phyloP scores from a whole-genome alignment of 2,888 invertebrate species.

The Polylopha cassiicola region DNA sequence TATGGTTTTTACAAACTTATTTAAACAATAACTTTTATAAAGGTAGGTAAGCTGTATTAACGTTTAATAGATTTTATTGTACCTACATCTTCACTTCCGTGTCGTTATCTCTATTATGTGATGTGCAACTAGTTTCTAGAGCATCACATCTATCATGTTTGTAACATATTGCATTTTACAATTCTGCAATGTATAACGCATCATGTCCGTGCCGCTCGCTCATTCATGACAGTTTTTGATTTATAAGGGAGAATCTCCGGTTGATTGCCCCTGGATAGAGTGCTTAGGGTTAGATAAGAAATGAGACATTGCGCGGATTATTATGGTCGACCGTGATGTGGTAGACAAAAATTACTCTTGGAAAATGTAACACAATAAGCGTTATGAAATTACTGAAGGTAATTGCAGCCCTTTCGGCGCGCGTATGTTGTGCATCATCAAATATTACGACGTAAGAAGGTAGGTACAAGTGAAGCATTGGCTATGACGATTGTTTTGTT shows the following conservation, averaged over 20 bases:
- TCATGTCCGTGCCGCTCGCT: too few relatives aligned
- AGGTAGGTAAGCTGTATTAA: not conserved
- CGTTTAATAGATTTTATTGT: not conserved
- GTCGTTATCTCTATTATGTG: not conserved
- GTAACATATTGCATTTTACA: too few relatives aligned
- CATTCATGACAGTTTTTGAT: too few relatives aligned
- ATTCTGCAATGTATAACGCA: too few relatives aligned
- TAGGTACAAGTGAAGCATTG: too few relatives aligned
- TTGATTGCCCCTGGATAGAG: conserved; percentile 33
- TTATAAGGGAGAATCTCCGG: conserved; percentile 24
- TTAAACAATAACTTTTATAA: not conserved
- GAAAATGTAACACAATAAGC: conserved; percentile 29
- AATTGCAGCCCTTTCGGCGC: conserved; percentile 13
- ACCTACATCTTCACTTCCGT: not conserved
- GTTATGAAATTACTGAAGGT: conserved; percentile 17
- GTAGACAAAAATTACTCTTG: conserved; percentile 25
- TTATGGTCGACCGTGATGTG: conserved; percentile 40
- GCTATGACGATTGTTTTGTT: too few relatives aligned
- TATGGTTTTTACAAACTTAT: too few relatives aligned
- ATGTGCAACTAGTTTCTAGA: conserved; percentile 11
- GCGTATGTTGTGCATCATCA: too few relatives aligned
- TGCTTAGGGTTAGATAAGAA: conserved; percentile 39
- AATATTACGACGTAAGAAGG: too few relatives aligned
- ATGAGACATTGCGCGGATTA: conserved; percentile 34
- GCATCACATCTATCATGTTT: conserved; percentile 7